phyloP scores from a whole-genome alignment of 2,797 vertebrate species.

The Petrocephalus schoutedeni region DNA sequence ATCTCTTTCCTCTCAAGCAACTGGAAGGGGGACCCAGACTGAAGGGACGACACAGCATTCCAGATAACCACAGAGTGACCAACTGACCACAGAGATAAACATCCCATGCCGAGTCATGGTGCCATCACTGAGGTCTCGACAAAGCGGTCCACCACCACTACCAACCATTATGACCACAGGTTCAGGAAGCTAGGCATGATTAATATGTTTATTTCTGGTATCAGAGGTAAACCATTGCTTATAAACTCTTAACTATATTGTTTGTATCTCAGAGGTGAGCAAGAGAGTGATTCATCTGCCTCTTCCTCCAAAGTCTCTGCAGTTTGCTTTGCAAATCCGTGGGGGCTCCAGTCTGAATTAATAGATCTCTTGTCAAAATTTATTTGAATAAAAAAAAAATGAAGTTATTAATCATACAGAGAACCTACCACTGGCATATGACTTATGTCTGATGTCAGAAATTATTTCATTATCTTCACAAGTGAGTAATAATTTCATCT shows the following conservation, averaged over 20 bases:
- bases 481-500: neutral
- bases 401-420: neutral
- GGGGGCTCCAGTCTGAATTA: neutral
- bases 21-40: neutral
- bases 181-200: neutral
- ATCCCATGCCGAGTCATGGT: neutral
- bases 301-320: neutral
- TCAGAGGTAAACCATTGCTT: constrained; percentile 6
- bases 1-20: neutral
- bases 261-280: no score
- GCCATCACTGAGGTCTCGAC: neutral
- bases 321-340: neutral
- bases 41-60: constrained; percentile 10
- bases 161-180: neutral
- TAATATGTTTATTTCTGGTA: neutral
- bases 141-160: neutral
- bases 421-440: neutral
- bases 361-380: neutral
- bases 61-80: neutral
- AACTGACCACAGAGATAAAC: constrained; percentile 19
- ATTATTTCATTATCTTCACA: neutral
- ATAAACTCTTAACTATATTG: neutral
- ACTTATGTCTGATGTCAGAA: neutral
- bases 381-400: neutral
- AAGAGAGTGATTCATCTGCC: neutral